These are phyloP conservation scores for Geodia barretti DNA, from an alignment of 37 sponge, comb jelly and placozoan genomes.

Conservation along the genomic window DNA sequence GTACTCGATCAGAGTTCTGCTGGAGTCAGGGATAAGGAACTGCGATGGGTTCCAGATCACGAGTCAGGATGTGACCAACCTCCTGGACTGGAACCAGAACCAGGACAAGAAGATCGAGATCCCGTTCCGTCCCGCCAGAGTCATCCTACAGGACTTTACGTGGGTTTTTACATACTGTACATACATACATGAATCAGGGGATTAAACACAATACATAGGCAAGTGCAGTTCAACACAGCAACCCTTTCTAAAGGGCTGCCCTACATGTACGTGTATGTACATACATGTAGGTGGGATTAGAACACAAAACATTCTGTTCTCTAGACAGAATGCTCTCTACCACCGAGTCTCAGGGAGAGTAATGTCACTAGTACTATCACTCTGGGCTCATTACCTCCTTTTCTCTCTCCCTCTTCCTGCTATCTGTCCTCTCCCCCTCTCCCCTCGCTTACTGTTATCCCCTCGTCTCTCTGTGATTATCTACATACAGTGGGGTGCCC, in stretches of 20 bases:
- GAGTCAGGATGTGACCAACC: conserved; percentile 55
- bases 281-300: no score
- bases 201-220: neutral
- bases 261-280: no score
- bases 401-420: neutral
- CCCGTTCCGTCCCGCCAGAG: conserved; percentile 85
- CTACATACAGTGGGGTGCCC: conserved; percentile 81
- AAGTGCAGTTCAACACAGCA: neutral
- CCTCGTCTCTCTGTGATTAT: neutral
- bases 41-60: conserved; percentile 82
- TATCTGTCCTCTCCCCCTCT: neutral
- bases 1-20: conserved; percentile 79
- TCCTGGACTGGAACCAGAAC: conserved; percentile 79
- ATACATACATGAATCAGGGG: no score
- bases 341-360: no score
- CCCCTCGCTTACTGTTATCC: neutral
- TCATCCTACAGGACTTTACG: conserved; percentile 92
- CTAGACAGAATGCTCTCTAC: no score
- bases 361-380: neutral
- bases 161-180: no score
- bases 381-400: neutral
- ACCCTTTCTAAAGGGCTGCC: no score
- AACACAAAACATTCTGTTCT: no score
- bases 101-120: conserved; percentile 73
- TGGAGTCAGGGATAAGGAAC: conserved; percentile 86